Evolutionary conservation across 2,888 invertebrate genomes (phyloP), one percentile per base, ranked within the genome.

Genomic region (Metalampra italica): DNA sequence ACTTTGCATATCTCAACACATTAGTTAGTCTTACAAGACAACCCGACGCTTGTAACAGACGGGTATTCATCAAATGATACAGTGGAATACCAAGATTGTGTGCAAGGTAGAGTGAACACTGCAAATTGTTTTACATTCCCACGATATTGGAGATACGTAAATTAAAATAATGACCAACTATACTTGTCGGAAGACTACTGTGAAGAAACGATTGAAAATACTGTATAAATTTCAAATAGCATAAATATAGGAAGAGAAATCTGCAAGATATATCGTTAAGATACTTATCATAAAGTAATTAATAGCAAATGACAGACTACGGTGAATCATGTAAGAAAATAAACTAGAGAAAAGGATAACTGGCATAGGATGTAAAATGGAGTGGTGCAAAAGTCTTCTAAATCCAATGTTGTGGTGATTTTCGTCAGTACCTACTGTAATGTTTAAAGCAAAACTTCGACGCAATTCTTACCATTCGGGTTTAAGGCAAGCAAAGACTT

Each of bases 111-210:
- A 45, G 43, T 42, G 43, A 45, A 30, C 54, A 38, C 47, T 29
- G 47, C 39, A 40, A 46, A 49, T 55, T 56, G 47, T 57, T 49
- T 49, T 32, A 37, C 38, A 44, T 49, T 71, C 71, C 54, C 70
- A 71, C 62, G 64, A 60, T 57, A 55, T 52, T 46, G 49, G 63
- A 68, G 69, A 64, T n/a, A 60, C 49, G 41, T 46, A 51, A 45
- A 64, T 60, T 57, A 55, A 54, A 59, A 56, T 56, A 61, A 66
- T 59, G 51, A 50, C 45, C 53, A 48, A 40, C 34, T 47, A 14
- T 13, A 37, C 30, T 22, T 22, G 42, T 34, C 44, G 44, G 45
- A 13, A 29, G 44, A 34, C 44, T 37, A 45, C 47, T 45, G 47
- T 45, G 29, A n/a, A 34, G 41, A 29, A 11, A 42, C 29, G n/a